Evolutionary conservation across 2,113 vertebrate genomes (phyloP), one percentile per base, ranked within the genome.

Genomic region (Tiliqua scincoides): DNA sequence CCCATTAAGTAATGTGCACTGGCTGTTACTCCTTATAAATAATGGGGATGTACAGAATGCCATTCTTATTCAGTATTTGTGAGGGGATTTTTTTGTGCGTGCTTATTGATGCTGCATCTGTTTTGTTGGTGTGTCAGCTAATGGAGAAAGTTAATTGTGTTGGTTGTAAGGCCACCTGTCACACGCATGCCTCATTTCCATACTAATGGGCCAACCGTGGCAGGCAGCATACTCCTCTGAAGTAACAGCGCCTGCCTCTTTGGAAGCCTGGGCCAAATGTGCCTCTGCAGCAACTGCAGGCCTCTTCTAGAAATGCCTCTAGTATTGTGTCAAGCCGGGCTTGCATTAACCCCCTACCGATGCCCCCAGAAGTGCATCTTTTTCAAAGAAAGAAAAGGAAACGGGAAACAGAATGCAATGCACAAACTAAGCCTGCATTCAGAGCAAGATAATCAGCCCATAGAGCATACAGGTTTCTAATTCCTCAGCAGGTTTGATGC

Each of bases 101-200:
- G 94, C 95, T 97, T 97, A 97, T 96, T 96, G 96, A 97, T 96
- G 97, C 96, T 96, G 94, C 96, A 97, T 97, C 97, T 97, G 97
- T 97, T 98, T 98, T 97, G 97, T 98, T 95, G 96, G 96, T 94
- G 96, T 95, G 84, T 96, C 96, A 95, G 96, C 97, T 98, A 98
- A 98, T 98, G 96, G 97, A 97, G 97, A 96, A 97, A 98, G 97
- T 98, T 98, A 98, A 98, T 98, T 98, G 97, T 98, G 97, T 97
- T 98, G 97, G 97, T 98, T 98, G 97, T 97, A 97, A 97, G 97
- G 97, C 98, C 97, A 98, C 97, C 97, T 98, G 98, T 98, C 98
- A 98, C 97, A 97, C 96, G 97, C 97, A 97, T 97, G 97, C 97
- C 97, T 98, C 96, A 98, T 98, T 98, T 97, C 97, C 97, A 98